Conservation (phyloP, 2,797 vertebrate genomes). For the Ispidina picta region DNA sequence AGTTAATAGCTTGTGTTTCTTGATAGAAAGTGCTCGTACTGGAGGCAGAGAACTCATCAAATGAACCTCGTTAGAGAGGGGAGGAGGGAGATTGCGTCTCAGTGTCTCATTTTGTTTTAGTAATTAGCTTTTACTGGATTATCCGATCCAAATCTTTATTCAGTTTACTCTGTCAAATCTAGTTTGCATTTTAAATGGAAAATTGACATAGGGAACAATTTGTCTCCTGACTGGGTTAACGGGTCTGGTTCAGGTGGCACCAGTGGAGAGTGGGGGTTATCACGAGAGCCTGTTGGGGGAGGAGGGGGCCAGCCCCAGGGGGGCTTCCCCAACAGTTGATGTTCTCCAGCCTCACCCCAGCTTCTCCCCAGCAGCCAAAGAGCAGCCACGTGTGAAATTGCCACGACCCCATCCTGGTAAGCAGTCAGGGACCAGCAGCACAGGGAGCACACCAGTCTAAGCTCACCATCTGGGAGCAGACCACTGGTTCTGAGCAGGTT, state of each 20-base stretch:
- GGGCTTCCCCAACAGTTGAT: background rate
- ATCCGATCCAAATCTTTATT: constrained; percentile 82
- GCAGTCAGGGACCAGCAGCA: accelerated
- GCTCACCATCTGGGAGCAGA: background rate
- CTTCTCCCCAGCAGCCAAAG: background rate
- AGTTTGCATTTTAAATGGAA: constrained; percentile 86
- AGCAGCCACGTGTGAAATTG: background rate
- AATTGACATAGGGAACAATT: constrained; percentile 82
- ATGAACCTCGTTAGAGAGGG: constrained; percentile 62
- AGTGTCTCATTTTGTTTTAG: constrained; percentile 79
- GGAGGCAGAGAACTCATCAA: constrained; percentile 74
- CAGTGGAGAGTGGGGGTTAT: background rate
- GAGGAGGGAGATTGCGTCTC: constrained; percentile 61
- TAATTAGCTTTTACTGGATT: constrained; percentile 88
- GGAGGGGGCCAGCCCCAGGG: accelerated
- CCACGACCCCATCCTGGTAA: accelerated
- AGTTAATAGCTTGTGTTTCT: constrained; percentile 80
- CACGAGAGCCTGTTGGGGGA: background rate
- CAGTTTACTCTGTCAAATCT: constrained; percentile 84
- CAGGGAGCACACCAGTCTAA: accelerated
- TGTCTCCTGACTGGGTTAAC: constrained; percentile 77
- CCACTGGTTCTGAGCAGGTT: background rate
- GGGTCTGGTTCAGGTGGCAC: constrained; percentile 54
- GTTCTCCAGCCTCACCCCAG: background rate
- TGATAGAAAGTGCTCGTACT: constrained; percentile 72